Percentiles rank a stretch among this genome's conserved stretches.
Evolutionary conservation across 1,140 invertebrate genomes (phyloP).

Genomic region (Orchestia grillus): DNA sequence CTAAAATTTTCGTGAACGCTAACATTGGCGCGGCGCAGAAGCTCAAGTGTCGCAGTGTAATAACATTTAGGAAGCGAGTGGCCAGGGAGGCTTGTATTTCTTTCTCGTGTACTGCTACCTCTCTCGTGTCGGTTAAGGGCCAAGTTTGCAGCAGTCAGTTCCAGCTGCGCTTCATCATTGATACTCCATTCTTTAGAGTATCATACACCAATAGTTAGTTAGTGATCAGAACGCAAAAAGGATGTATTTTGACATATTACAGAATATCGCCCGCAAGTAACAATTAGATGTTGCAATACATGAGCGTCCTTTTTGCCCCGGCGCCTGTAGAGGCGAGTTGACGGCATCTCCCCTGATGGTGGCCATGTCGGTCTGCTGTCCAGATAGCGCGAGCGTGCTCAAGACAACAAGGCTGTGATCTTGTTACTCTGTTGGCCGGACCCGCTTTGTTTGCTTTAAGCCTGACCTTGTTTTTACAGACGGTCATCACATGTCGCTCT

Average conservation of each 20-base stretch:
- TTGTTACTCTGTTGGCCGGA: background rate
- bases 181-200: background rate
- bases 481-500: background rate
- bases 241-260: background rate
- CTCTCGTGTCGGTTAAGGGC: background rate
- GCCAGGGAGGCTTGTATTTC: background rate
- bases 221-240: background rate
- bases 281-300: background rate
- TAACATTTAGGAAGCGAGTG: too few relatives aligned
- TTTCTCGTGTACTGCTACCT: background rate
- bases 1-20: background rate
- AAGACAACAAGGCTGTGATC: background rate
- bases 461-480: background rate
- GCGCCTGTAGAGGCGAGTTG: background rate
- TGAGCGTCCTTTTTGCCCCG: background rate
- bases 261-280: background rate
- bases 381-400: background rate
- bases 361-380: background rate
- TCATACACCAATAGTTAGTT: background rate
- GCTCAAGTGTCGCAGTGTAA: background rate
- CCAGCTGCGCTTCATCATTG: background rate
- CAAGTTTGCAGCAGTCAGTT: background rate
- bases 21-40: background rate
- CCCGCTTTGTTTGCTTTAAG: background rate
- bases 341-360: background rate